Conservation (phyloP, 2,797 vertebrate genomes). For the Chelmon rostratus region DNA sequence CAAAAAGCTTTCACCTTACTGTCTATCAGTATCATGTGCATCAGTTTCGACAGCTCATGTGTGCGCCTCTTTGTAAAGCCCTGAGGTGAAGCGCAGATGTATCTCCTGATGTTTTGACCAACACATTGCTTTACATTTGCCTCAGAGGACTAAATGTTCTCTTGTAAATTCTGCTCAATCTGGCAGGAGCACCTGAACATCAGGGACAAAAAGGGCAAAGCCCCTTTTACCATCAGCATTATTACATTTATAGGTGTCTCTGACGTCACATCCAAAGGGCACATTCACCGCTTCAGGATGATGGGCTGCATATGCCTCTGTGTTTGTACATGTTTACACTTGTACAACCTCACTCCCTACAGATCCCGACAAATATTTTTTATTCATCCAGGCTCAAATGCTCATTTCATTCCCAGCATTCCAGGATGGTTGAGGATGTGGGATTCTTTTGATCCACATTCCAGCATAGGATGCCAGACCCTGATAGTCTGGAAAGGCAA, state of each 20-base stretch:
- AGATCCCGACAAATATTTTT: conserved; percentile 24
- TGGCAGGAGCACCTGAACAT: conserved; percentile 36
- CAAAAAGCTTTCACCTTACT: neutral
- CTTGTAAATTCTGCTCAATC: conserved; percentile 39
- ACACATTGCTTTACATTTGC: neutral
- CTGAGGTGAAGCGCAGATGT: neutral
- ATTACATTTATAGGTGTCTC: conserved; percentile 1
- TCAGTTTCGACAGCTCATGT: neutral
- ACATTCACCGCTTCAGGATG: neutral
- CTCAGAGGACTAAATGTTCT: neutral
- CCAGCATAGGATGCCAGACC: conserved; percentile 37
- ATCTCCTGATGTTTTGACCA: neutral
- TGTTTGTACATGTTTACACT: neutral
- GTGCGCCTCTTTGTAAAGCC: neutral
- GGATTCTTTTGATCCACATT: conserved; percentile 60
- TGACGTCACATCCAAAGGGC: neutral
- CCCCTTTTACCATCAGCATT: neutral
- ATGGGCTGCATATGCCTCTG: neutral
- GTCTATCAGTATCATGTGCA: neutral
- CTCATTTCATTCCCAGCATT: conserved; percentile 63
- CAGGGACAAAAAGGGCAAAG: conserved; percentile 7
- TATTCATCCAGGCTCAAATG: conserved; percentile 36
- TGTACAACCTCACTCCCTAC: conserved; percentile 13
- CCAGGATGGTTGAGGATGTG: conserved; percentile 37
- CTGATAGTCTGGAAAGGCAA: conserved; percentile 12